Evolutionary conservation across 1,140 invertebrate species (phyloP).

Genomic region (Odontomachus brunneus): DNA sequence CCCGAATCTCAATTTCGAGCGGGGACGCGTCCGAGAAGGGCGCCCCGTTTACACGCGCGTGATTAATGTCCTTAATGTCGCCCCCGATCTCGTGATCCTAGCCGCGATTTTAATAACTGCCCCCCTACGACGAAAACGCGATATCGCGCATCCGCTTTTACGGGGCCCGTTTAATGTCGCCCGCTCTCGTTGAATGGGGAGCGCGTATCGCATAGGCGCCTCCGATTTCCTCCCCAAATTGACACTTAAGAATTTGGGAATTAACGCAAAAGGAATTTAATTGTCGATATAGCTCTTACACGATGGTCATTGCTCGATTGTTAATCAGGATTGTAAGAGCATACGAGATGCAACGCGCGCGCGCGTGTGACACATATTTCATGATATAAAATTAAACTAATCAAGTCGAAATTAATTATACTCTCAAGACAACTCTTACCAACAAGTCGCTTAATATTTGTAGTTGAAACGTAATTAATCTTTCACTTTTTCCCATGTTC

Average conservation of each 20-base stretch:
- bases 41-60: conserved; percentile 71
- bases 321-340: too few species aligned
- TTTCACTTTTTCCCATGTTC: too few species aligned
- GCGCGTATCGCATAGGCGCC: conserved; percentile 27
- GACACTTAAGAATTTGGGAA: background rate
- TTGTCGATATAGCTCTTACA: too few species aligned
- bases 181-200: background rate
- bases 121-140: conserved; percentile 46
- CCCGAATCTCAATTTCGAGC: conserved; percentile 22
- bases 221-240: background rate
- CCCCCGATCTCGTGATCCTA: conserved; percentile 58
- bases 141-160: conserved; percentile 62
- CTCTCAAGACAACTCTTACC: too few species aligned
- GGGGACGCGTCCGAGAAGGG: background rate
- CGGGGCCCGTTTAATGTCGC: conserved; percentile 37
- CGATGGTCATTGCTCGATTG: too few species aligned
- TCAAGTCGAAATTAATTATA: too few species aligned
- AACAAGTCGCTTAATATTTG: too few species aligned
- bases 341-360: too few species aligned
- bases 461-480: too few species aligned
- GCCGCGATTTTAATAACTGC: conserved; percentile 77
- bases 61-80: conserved; percentile 74
- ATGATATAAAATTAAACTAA: too few species aligned
- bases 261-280: too few species aligned
- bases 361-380: too few species aligned